Evolutionary conservation across 2,888 invertebrate species (phyloP).

Genomic region (Archaeoteleia sp.): DNA sequence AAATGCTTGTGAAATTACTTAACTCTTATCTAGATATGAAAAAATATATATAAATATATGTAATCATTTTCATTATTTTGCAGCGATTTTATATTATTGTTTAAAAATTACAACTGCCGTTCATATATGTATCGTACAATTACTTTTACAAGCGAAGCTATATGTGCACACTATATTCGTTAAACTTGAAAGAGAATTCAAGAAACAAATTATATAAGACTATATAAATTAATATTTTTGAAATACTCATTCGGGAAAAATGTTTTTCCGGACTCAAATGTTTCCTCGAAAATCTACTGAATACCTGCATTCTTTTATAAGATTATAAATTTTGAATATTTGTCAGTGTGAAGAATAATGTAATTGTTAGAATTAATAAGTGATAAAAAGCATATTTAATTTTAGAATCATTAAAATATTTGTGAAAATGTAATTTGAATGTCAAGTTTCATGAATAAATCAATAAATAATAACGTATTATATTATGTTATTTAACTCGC

Average conservation of each 20-base stretch:
- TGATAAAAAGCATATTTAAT: slow-evolving; percentile 23
- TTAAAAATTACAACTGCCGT: too few relatives aligned
- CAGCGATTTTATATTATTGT: slow-evolving; percentile 10
- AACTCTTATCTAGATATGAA: not conserved
- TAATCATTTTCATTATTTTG: slow-evolving; percentile 8
- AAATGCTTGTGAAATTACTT: too few relatives aligned
- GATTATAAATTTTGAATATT: not conserved
- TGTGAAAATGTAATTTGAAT: slow-evolving; percentile 43
- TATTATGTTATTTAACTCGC: too few relatives aligned
- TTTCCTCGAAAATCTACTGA: not conserved
- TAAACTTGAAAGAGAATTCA: too few relatives aligned
- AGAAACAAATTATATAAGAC: too few relatives aligned
- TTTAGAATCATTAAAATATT: slow-evolving; percentile 33
- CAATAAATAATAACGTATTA: slow-evolving; percentile 14
- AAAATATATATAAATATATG: slow-evolving; percentile 1
- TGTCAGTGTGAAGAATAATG: not conserved
- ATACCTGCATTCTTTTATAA: not conserved
- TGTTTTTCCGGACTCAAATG: too few relatives aligned
- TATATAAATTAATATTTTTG: too few relatives aligned
- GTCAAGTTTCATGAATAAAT: slow-evolving; percentile 48
- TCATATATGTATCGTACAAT: too few relatives aligned
- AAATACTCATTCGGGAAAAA: not conserved
- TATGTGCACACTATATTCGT: too few relatives aligned
- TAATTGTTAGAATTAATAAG: not conserved
- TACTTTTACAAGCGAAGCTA: too few relatives aligned